Conservation (phyloP, 2,113 vertebrate genomes). For the Microcebus lehilahytsara region DNA sequence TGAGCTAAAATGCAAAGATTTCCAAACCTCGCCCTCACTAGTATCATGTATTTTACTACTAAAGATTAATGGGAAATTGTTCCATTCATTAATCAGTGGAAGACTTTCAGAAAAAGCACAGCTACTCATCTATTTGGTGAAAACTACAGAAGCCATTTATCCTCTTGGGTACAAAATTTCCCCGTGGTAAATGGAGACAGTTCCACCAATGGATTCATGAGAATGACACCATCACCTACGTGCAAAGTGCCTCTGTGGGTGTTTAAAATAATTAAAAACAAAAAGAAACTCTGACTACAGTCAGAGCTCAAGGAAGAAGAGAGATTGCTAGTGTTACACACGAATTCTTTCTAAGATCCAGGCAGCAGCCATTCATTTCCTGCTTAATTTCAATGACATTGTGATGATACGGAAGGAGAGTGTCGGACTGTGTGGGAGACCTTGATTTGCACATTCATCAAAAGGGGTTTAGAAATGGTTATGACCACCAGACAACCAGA, state of each 20-base stretch:
- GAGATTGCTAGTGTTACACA: not conserved
- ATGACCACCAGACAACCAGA: not conserved
- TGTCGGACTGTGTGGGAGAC: not conserved
- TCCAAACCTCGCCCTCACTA: not conserved
- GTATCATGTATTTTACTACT: not conserved
- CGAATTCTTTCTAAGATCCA: not conserved
- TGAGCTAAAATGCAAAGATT: constrained; percentile 30
- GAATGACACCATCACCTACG: not conserved
- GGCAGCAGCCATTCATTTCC: not conserved
- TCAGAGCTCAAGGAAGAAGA: not conserved
- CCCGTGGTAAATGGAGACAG: not conserved
- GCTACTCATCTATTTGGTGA: not conserved
- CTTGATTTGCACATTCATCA: not conserved
- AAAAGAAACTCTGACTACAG: not conserved
- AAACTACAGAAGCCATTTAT: not conserved
- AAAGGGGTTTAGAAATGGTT: not conserved
- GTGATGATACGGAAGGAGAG: not conserved
- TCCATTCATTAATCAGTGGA: not conserved
- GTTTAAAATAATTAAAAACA: not conserved
- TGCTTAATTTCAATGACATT: not conserved
- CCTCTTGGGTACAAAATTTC: not conserved
- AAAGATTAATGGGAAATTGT: constrained; percentile 51
- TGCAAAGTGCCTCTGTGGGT: not conserved
- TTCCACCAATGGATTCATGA: not conserved
- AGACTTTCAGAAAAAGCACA: not conserved